Evolutionary conservation across 1,140 invertebrate genomes (phyloP), one percentile per base, ranked within the genome.

Genomic region (Linepithema humile): DNA sequence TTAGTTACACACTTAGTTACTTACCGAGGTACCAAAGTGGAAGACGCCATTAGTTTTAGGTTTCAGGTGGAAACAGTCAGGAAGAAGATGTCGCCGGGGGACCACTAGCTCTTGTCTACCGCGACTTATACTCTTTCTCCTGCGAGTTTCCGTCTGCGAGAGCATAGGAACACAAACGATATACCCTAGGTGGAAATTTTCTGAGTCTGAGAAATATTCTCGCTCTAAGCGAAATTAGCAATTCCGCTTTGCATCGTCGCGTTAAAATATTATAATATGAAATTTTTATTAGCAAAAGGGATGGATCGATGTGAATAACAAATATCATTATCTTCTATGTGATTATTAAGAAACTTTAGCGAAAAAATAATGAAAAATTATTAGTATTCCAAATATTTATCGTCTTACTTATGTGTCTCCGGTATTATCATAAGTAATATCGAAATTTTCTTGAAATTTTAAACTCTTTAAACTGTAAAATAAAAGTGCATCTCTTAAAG

Each of bases 1-100:
- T 90, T 91, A 89, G 91, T 90, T 90, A 90, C 86, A 90, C 87
- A 90, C 87, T 91, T 90, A 88, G 89, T 90, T 90, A 90, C 88
- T 90, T 78, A 69, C 72, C 83, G 77, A 62, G 84, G 65, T 86
- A 90, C 86, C 80, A 90, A 88, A 90, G 85, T 83, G 86, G 87
- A 89, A 88, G 82, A 80, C 59, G 82, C 77, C 72, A 69, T 87
- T 67, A 80, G 75, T 80, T 80, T 80, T 38, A 57, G 75, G 53
- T 55, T 86, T 70, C 85, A 65, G 35, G 55, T 40, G 60, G 60
- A 72, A 53, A 70, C 59, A 55, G 69, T 40, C 59, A 26, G 60
- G 59, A 85, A 85, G 59, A 67, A 50, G 80, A 83, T 65, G 62
- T 86, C 80, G 78, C 40, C 78, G 12, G 6, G 86, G 80, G 78